These are phyloP conservation scores for Lycophotia porphyrea DNA, from an alignment of 2,888 invertebrate species.

Conservation along the genomic window DNA sequence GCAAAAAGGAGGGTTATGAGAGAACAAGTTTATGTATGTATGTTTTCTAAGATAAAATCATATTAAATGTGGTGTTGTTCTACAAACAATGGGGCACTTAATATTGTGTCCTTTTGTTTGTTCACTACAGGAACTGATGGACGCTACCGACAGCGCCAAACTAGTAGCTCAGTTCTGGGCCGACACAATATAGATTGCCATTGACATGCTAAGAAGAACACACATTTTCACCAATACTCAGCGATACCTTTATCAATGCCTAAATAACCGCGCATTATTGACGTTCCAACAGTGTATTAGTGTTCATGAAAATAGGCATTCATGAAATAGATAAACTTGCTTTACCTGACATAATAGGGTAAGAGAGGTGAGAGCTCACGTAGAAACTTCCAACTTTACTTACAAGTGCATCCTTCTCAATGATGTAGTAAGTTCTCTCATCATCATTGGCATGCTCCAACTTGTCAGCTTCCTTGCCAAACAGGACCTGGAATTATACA, in stretches of 20 bases:
- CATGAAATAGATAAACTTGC: neutral
- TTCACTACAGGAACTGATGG: too few species aligned
- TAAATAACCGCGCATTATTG: neutral
- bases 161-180: too few species aligned
- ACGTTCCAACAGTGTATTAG: neutral
- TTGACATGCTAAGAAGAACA: too few species aligned
- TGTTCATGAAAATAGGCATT: neutral
- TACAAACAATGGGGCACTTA: too few species aligned
- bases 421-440: conserved; percentile 99
- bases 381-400: conserved; percentile 52
- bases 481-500: conserved; percentile 93
- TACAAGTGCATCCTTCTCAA: conserved; percentile 98
- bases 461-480: conserved; percentile 99
- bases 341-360: neutral
- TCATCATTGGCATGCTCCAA: conserved; percentile 99
- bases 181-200: too few species aligned
- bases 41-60: neutral
- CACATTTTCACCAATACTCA: neutral
- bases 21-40: neutral
- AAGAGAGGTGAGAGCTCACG: neutral
- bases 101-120: too few species aligned
- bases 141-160: too few species aligned
- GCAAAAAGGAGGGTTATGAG: neutral
- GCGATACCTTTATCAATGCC: neutral
- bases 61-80: too few species aligned